Evolutionary conservation across 2,113 vertebrate species (phyloP), one percentile per base, ranked within the genome.

Genomic region (Genyomyrus donnyi): DNA sequence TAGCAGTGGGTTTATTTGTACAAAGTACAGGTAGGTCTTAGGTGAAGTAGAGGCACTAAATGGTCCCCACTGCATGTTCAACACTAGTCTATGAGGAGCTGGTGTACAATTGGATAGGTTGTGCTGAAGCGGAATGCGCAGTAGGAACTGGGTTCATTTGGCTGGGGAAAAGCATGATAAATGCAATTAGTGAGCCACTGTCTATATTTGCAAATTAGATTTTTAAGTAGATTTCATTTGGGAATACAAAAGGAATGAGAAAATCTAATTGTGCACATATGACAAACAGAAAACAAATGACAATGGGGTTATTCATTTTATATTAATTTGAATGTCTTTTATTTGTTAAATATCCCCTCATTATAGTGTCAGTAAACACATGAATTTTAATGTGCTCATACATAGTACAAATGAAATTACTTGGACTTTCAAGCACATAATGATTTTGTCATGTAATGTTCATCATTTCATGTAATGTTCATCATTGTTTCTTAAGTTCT

Each of bases 191-290:
- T 52, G 62, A 45, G 66, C 52, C 19, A 49, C 48, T 53, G 13
- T 24, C 58, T 90, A 85, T 89, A 89, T 90, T 89, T 85, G 88
- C 90, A 85, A 62, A 90, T 83, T 84, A 88, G 70, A 53, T 87
- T 90, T 86, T 85, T 62, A 90, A 88, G 87, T 84, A 89, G 77
- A 80, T 56, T 85, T 85, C 77, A 74, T 62, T 88, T 89, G 90
- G 90, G 90, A 89, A 45, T 89, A 66, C 50, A 83, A 88, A 52
- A 85, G 46, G 5, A 85, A 83, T 85, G 88, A 85, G 53, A n/a
- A 80, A 62, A 70, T 90, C 31, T 89, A 85, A 89, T 85, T 90
- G 77, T 74, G 53, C 35, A 10, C 80, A 90, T 83, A 35, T 27
- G 86, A 49, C 80, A 53, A 89, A 53, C n/a, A 86, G 21, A 85